phyloP scores from a whole-genome alignment of 2,888 invertebrate genomes.

The Drosophila mimetica region DNA sequence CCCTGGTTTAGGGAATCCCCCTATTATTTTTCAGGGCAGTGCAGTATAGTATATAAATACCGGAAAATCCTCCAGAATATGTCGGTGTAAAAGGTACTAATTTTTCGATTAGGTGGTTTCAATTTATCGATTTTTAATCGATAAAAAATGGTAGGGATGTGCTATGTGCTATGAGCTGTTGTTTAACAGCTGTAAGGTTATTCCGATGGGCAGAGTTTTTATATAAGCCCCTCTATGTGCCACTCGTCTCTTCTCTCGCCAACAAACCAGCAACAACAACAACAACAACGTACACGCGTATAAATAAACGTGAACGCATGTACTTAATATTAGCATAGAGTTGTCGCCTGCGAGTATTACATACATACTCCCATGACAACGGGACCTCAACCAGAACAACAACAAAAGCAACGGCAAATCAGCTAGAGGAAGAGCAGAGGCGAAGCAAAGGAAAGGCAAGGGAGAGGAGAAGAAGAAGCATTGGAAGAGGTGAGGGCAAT shows the following conservation, averaged over 20 bases:
- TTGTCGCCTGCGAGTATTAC: slow-evolving; percentile 26
- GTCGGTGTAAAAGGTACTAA: no score
- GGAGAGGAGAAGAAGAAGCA: slow-evolving; percentile 14
- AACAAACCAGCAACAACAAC: slow-evolving; percentile 29
- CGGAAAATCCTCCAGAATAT: no score
- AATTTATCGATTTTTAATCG: no score
- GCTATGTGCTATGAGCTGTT: no score
- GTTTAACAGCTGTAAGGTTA: no score
- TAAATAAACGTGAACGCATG: slow-evolving; percentile 45
- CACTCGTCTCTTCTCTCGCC: slow-evolving; percentile 26
- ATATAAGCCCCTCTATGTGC: slow-evolving; percentile 65
- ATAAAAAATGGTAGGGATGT: no score
- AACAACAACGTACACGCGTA: slow-evolving; percentile 24
- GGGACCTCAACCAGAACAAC: slow-evolving; percentile 35
- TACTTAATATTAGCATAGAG: slow-evolving; percentile 54
- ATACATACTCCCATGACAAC: slow-evolving; percentile 68
- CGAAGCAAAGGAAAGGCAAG: slow-evolving; percentile 6
- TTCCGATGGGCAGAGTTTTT: slow-evolving; percentile 54
- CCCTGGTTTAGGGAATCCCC: no score
- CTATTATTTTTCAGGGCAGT: no score
- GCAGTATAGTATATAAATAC: no score
- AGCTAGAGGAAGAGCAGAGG: slow-evolving; percentile 24
- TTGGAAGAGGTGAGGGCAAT: slow-evolving; percentile 23
- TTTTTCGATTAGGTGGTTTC: no score
- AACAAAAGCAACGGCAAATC: slow-evolving; percentile 34